phyloP scores from a whole-genome alignment of 2,888 invertebrate species.

The Oscheius onirici region DNA sequence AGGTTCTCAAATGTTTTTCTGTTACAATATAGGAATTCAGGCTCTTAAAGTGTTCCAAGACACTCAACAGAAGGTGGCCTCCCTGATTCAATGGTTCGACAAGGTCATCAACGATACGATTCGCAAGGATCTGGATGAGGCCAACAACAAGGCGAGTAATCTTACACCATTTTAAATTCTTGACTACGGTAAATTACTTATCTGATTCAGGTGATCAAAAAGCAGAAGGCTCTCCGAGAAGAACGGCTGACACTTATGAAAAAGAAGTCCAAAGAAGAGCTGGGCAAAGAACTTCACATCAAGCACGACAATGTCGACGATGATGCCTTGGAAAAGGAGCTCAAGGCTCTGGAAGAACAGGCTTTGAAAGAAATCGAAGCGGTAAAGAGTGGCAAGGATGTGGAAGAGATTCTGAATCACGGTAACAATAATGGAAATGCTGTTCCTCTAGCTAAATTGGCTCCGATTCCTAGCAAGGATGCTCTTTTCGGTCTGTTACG shows the following conservation, averaged over 20 bases:
- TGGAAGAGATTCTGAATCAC: slow-evolving; percentile 62
- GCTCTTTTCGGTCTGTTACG: slow-evolving; percentile 74
- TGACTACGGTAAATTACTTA: too few species aligned
- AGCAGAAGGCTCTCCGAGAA: slow-evolving; percentile 73
- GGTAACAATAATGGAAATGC: slow-evolving; percentile 63
- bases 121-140: slow-evolving; percentile 73
- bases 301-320: slow-evolving; percentile 70
- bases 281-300: slow-evolving; percentile 69
- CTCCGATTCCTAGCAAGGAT: slow-evolving; percentile 74
- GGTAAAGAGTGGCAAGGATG: slow-evolving; percentile 42
- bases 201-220: slow-evolving; percentile 67
- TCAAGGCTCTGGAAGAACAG: slow-evolving; percentile 71
- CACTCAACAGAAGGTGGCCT: slow-evolving; percentile 74
- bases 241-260: slow-evolving; percentile 75
- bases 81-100: slow-evolving; percentile 75
- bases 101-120: slow-evolving; percentile 75
- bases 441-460: slow-evolving; percentile 73
- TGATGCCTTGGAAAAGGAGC: slow-evolving; percentile 64
- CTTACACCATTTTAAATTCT: too few species aligned
- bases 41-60: slow-evolving; percentile 74
- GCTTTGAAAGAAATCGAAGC: slow-evolving; percentile 68
- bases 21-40: slow-evolving; percentile 30
- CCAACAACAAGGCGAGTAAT: slow-evolving; percentile 27
- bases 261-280: slow-evolving; percentile 68
- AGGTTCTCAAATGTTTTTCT: slow-evolving; percentile 33